phyloP scores from a whole-genome alignment of 2,888 invertebrate species.

The Heteromurus nitidus region DNA sequence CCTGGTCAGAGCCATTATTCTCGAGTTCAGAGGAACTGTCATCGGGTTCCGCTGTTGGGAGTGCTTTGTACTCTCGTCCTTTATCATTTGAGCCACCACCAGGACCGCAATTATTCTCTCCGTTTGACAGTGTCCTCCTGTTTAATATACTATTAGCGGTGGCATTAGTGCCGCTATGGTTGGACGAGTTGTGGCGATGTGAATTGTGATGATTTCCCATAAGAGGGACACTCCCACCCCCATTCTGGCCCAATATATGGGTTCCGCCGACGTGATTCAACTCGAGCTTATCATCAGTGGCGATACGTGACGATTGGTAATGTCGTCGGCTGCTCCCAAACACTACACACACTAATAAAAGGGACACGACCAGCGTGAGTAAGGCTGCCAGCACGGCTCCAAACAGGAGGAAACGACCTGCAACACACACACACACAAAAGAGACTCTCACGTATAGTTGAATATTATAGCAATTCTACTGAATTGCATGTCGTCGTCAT shows the following conservation, averaged over 20 bases:
- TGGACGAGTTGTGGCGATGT: constrained; percentile 49
- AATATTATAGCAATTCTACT: not conserved
- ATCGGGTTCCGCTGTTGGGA: constrained; percentile 70
- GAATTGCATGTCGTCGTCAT: not conserved
- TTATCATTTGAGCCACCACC: constrained; percentile 38
- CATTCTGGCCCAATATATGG: constrained; percentile 62
- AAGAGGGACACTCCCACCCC: constrained; percentile 63
- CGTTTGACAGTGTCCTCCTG: constrained; percentile 53
- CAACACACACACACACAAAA: constrained; percentile 70
- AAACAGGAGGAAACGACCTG: constrained; percentile 77
- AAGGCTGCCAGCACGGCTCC: constrained; percentile 82
- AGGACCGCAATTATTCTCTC: constrained; percentile 43
- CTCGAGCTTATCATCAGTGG: constrained; percentile 85
- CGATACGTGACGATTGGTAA: constrained; percentile 68
- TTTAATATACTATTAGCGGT: constrained; percentile 55
- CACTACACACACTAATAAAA: constrained; percentile 77
- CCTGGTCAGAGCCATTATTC: constrained; percentile 53
- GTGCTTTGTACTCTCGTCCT: constrained; percentile 68
- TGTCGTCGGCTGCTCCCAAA: constrained; percentile 81
- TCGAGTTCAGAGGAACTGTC: constrained; percentile 60
- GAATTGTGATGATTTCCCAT: constrained; percentile 57
- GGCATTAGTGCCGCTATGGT: constrained; percentile 37
- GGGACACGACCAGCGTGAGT: constrained; percentile 76
- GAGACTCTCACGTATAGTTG: not conserved
- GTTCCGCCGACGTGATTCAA: constrained; percentile 78